Evolutionary conservation across 2,797 vertebrate species (phyloP).

Genomic region (Parambassis ranga): DNA sequence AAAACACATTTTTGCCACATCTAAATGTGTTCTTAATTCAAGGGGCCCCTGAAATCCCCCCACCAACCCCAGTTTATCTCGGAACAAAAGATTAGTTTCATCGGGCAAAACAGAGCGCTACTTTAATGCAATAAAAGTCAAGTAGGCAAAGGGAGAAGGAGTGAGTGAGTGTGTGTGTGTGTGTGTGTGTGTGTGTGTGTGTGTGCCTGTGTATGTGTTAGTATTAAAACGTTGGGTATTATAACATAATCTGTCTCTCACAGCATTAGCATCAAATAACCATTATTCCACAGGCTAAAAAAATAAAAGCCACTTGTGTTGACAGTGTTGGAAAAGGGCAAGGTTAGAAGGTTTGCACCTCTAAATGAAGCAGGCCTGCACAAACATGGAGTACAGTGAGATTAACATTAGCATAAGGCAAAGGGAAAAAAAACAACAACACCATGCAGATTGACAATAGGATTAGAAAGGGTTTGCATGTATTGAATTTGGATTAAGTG

Average conservation of each 20-base stretch:
- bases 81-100: slow-evolving; percentile 82
- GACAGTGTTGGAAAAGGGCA: slow-evolving; percentile 50
- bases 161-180: slow-evolving; percentile 5
- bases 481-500: slow-evolving; percentile 56
- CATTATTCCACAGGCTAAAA: slow-evolving; percentile 66
- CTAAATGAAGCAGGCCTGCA: slow-evolving; percentile 48
- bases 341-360: slow-evolving; percentile 71
- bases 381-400: slow-evolving; percentile 59
- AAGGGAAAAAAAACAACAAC: slow-evolving; percentile 28
- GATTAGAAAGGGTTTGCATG: slow-evolving; percentile 61
- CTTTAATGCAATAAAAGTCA: slow-evolving; percentile 76
- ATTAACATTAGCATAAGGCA: slow-evolving; percentile 66
- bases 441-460: slow-evolving; percentile 57
- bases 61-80: slow-evolving; percentile 70
- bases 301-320: slow-evolving; percentile 68
- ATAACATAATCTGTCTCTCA: slow-evolving; percentile 74
- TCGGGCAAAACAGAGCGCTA: slow-evolving; percentile 66
- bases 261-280: slow-evolving; percentile 71
- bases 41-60: slow-evolving; percentile 44
- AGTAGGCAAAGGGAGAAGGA: slow-evolving; percentile 11
- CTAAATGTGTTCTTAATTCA: slow-evolving; percentile 81
- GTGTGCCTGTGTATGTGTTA: slow-evolving; percentile 27
- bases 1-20: slow-evolving; percentile 75
- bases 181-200: background rate
- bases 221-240: slow-evolving; percentile 77